phyloP scores from a whole-genome alignment of 2,797 vertebrate genomes.

The Morus bassanus region DNA sequence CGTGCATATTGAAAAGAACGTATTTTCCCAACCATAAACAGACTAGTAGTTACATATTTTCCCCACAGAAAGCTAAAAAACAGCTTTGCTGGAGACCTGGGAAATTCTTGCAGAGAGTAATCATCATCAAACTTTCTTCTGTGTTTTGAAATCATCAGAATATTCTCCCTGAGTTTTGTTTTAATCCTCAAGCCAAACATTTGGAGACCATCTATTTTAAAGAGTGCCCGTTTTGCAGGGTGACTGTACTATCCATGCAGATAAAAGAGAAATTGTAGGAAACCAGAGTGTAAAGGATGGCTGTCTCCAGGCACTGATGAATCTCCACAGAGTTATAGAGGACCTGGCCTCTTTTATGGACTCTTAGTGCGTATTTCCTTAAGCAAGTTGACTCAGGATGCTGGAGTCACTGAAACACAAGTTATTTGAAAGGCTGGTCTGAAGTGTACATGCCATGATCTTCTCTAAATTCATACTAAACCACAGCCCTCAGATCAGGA shows the following conservation, averaged over 20 bases:
- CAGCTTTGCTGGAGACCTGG: neutral
- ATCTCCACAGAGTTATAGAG: neutral
- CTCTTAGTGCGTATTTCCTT: conserved; percentile 26
- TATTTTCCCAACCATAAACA: neutral
- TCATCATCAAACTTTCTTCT: neutral
- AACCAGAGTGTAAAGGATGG: neutral
- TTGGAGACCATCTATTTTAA: neutral
- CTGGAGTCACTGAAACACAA: neutral
- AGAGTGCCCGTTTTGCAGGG: neutral
- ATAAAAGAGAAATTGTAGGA: neutral
- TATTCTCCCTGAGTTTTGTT: neutral
- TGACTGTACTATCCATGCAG: neutral
- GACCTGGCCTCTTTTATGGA: conserved; percentile 1
- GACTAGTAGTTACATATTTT: neutral
- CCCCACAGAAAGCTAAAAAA: neutral
- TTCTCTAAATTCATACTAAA: neutral
- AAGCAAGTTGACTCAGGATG: conserved; percentile 35
- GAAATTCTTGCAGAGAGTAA: neutral
- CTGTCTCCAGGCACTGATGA: neutral
- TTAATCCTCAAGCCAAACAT: neutral
- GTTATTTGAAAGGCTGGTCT: neutral
- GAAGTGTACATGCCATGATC: neutral
- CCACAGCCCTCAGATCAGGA: neutral
- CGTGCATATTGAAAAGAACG: neutral
- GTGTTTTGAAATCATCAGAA: neutral